Evolutionary conservation across 64 coral and sea anemone species (phyloP), one percentile per base, ranked within the genome.

Genomic region (Montipora foliosa): DNA sequence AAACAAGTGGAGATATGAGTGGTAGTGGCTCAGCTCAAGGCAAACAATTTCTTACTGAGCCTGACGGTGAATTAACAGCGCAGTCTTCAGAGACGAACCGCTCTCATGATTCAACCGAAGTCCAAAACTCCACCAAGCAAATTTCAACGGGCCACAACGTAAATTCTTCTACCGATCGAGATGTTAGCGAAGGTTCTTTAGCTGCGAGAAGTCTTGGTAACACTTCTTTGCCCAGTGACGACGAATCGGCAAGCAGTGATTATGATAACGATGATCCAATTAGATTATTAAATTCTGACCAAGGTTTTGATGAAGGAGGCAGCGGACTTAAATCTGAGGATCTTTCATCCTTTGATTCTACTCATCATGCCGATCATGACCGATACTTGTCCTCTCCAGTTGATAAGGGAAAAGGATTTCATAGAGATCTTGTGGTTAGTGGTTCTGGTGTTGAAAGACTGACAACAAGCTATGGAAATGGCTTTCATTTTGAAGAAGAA

Each of bases 401-500:
- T 58, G 11, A 59, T 5, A 17, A 29, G 4, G 29, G 21, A 44
- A 62, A 0, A 10, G 21, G 4, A 66, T 82, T 57, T 14, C 11
- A n/a, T 60, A 0, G 1, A 11, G 29, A 8, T 20, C 6, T 12
- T 21, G 67, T 11, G n/a, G 7, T 10, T 17, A 72, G 46, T 71
- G 66, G 82, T 50, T 72, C 82, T 22, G 47, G 45, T 50, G 8
- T 50, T 86, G 64, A 71, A 37, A 67, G 44, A 17, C 0, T 14
- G 48, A 44, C 80, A 44, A 7, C 24, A 44, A 55, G 13, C 44
- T 47, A n/a, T 66, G 58, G 53, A 45, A 16, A 51, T 45, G 58
- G 58, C 25, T 10, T 82, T 82, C 55, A 66, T 14, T 69, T 86
- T 71, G 64, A 8, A 86, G 66, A 47, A 21, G 82, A 50, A n/a